Evolutionary conservation across 2,888 invertebrate genomes (phyloP), one percentile per base, ranked within the genome.

Genomic region (Cataglyphis cursor): DNA sequence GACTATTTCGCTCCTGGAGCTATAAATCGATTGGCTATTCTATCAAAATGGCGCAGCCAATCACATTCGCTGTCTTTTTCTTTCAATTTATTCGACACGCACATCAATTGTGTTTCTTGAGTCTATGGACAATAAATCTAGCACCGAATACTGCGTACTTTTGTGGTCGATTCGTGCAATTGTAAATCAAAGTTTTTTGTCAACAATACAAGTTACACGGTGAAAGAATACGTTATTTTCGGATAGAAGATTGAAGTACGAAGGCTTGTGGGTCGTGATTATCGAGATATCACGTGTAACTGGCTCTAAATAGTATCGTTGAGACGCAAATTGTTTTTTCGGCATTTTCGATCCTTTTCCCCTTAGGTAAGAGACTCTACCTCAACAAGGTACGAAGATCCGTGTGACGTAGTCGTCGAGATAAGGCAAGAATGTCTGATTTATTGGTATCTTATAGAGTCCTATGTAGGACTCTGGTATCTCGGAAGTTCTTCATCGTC

Each of bases 311-410:
- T 62, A 44, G 1, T 72, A 74, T 44, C 74, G 21, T 18, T 6
- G 64, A 74, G n/a, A 73, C 57, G 18, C 18, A n/a, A 44, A 21
- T 48, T 3, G 15, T 9, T 35, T 74, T 18, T 21, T 74, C 15
- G n/a, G 21, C 24, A 44, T 12, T 24, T 31, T 28, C 28, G 57
- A 10, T n/a, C n/a, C n/a, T 31, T 31, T 12, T 48, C 8, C 15
- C n/a, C 15, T 74, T 74, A 12, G 74, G 74, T 74, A 64, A 74
- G 74, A 64, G n/a, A 51, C 8, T n/a, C n/a, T n/a, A 51, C 51
- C n/a, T 51, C n/a, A 51, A 51, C 8, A 51, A 6, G 8, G 8
- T 51, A 51, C 8, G 51, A 31, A 38, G 51, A n/a, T 51, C 35
- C 8, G 10, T 24, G 31, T 48, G 75, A 51, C 38, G 48, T 18